These are phyloP conservation scores for Brachypteracias leptosomus DNA, from an alignment of 2,113 vertebrate genomes.

Conservation along the genomic window DNA sequence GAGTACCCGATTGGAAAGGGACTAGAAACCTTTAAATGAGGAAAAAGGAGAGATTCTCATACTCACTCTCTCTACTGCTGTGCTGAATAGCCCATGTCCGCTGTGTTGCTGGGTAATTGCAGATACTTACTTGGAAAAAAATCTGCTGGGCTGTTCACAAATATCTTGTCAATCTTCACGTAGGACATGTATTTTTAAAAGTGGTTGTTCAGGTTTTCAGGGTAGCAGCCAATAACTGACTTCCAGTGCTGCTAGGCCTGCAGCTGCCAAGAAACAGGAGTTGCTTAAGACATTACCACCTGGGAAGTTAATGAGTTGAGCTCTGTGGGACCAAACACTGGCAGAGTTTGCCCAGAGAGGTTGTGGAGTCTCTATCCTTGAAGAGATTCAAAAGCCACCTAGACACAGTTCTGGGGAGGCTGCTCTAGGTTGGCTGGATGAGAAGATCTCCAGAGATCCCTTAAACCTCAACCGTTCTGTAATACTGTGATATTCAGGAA, in stretches of 20 bases:
- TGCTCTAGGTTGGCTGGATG: background rate
- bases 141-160: background rate
- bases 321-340: background rate
- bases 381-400: background rate
- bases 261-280: background rate
- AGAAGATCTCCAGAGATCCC: background rate
- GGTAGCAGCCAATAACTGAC: background rate
- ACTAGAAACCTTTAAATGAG: background rate
- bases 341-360: background rate
- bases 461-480: background rate
- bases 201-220: background rate
- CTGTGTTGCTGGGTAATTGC: background rate
- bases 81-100: background rate
- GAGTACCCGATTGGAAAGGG: background rate
- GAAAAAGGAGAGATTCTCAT: background rate
- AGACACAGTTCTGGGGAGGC: background rate
- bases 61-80: background rate
- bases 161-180: rapidly evolving
- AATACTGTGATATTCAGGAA: background rate
- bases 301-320: background rate
- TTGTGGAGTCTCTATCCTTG: background rate
- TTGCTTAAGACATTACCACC: background rate
- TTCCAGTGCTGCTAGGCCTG: background rate
- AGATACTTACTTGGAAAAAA: background rate
- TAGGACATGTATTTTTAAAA: background rate